Conservation (phyloP, 2,113 vertebrate genomes). For the Budorcas taxicolor region DNA sequence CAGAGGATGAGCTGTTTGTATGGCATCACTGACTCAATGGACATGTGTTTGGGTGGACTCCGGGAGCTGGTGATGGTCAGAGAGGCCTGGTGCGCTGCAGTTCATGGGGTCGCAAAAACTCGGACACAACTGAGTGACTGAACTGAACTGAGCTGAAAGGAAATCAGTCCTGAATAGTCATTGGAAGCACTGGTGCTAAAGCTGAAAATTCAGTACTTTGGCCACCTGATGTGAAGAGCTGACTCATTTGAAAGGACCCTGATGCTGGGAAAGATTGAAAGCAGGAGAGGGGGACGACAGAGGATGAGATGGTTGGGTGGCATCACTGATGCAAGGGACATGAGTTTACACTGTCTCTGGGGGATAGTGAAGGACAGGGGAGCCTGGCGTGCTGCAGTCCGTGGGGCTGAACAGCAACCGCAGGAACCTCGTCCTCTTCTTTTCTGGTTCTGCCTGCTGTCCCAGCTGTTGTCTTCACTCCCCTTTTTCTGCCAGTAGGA, state of each 20-base stretch:
- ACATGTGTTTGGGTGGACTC: too few relatives aligned
- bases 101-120: too few relatives aligned
- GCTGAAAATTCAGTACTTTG: not conserved
- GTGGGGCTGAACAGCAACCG: not conserved
- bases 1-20: too few relatives aligned
- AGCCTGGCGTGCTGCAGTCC: not conserved
- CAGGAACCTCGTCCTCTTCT: not conserved
- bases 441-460: not conserved
- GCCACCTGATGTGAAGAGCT: not conserved
- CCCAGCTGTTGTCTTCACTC: not conserved
- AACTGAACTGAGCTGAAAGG: not conserved
- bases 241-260: not conserved
- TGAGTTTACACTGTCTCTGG: not conserved
- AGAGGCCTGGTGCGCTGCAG: too few relatives aligned
- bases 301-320: not conserved
- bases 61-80: too few relatives aligned
- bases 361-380: not conserved
- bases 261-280: not conserved
- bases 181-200: not conserved
- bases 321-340: not conserved
- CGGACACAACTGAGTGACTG: too few relatives aligned
- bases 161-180: not conserved
- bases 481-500: not conserved
- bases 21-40: too few relatives aligned
- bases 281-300: not conserved